phyloP scores from a whole-genome alignment of 2,888 invertebrate genomes.

The Sinohyriopsis cumingii region DNA sequence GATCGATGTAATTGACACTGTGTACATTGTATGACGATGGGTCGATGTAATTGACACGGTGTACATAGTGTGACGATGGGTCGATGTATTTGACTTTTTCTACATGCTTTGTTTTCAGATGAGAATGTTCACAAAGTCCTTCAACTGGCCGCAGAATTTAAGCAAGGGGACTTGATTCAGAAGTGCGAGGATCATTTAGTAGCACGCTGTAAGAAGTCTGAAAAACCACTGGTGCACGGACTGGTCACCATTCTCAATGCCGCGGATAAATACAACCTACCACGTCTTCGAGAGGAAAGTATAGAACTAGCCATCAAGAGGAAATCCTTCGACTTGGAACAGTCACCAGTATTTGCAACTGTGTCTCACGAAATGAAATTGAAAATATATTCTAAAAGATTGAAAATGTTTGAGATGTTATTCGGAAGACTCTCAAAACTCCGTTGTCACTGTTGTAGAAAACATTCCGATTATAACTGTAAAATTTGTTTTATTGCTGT shows the following conservation, averaged over 20 bases:
- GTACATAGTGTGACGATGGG: no score
- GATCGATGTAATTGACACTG: no score
- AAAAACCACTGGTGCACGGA: conserved; percentile 36
- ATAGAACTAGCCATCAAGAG: conserved; percentile 33
- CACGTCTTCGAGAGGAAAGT: conserved; percentile 33
- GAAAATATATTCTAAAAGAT: conserved; percentile 30
- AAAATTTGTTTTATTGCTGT: conserved; percentile 36
- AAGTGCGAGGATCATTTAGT: conserved; percentile 33
- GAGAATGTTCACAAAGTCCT: conserved; percentile 35
- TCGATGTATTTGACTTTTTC: no score
- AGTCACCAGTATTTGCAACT: conserved; percentile 35
- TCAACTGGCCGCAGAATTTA: conserved; percentile 29
- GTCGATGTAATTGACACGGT: no score
- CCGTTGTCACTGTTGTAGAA: conserved; percentile 38
- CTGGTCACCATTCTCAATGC: conserved; percentile 33
- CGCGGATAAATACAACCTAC: conserved; percentile 35
- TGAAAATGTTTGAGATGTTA: conserved; percentile 31
- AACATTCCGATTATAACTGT: conserved; percentile 40
- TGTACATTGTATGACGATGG: no score
- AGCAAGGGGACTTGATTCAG: conserved; percentile 22
- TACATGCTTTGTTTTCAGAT: conserved; percentile 17
- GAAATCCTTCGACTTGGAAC: conserved; percentile 34
- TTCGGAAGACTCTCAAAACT: conserved; percentile 32
- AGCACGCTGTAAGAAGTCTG: conserved; percentile 31
- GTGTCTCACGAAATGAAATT: conserved; percentile 29